phyloP scores from a whole-genome alignment of 2,888 invertebrate genomes.

The Tanaodytes sp. region DNA sequence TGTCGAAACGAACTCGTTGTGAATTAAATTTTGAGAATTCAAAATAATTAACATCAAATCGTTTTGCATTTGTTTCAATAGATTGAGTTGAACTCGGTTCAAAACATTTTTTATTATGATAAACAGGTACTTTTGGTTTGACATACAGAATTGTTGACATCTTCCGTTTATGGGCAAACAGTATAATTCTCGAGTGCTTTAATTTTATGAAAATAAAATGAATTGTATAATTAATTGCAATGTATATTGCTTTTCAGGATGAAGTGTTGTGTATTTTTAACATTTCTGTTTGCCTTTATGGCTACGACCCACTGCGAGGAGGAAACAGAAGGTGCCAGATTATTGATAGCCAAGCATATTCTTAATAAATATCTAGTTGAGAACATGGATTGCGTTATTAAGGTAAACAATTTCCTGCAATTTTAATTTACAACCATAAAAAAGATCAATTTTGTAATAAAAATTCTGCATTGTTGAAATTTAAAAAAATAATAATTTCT shows the following conservation, averaged over 20 bases:
- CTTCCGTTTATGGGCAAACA: no score
- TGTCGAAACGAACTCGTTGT: slow-evolving; percentile 8
- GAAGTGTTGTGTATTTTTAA: slow-evolving; percentile 71
- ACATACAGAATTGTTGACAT: no score
- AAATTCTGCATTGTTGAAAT: neutral
- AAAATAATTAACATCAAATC: no score
- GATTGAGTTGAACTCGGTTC: no score
- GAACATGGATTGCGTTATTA: slow-evolving; percentile 91
- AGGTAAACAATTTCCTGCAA: slow-evolving; percentile 74
- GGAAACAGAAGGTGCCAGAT: slow-evolving; percentile 83
- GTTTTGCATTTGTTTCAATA: no score
- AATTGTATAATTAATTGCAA: neutral
- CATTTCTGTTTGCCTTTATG: slow-evolving; percentile 73
- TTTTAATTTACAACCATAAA: neutral
- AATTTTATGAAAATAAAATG: no score
- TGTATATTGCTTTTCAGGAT: slow-evolving; percentile 64
- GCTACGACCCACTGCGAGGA: slow-evolving; percentile 75
- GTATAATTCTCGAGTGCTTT: no score
- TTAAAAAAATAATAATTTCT: neutral
- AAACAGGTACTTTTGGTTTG: no score
- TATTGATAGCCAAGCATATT: slow-evolving; percentile 94
- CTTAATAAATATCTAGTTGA: slow-evolving; percentile 85
- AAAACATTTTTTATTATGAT: no score
- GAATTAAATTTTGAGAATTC: no score
- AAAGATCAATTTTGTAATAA: neutral